These are phyloP conservation scores for Agrochola litura DNA, from an alignment of 2,888 invertebrate species.

Conservation along the genomic window DNA sequence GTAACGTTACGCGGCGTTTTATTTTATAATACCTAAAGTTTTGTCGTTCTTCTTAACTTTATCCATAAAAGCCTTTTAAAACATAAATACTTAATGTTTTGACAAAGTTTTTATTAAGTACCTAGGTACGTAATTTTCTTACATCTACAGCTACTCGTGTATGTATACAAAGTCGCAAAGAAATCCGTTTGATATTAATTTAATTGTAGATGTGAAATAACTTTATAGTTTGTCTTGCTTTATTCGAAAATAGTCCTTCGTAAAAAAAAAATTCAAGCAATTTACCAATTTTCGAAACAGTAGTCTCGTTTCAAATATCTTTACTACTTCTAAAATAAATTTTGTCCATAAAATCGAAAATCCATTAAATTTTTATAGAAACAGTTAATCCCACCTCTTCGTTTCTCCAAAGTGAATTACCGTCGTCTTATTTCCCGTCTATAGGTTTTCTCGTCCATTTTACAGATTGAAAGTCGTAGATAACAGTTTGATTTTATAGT, in stretches of 20 bases:
- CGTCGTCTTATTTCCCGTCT: conserved; percentile 68
- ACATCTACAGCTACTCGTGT: background rate
- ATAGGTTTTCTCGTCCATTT: conserved; percentile 69
- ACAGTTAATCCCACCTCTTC: conserved; percentile 33
- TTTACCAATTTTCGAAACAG: background rate
- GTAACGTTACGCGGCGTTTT: conserved; percentile 3
- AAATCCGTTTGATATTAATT: background rate
- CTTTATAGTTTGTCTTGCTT: background rate
- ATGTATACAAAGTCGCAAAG: background rate
- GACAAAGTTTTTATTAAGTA: conserved; percentile 13
- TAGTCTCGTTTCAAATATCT: background rate
- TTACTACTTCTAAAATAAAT: background rate
- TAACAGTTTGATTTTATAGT: conserved; percentile 66
- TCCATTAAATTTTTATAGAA: conserved; percentile 21
- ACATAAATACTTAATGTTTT: conserved; percentile 41
- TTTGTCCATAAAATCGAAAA: conserved; percentile 1
- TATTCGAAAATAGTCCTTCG: background rate
- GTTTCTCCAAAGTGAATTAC: conserved; percentile 63
- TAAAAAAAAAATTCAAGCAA: background rate
- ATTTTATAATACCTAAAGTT: conserved; percentile 41
- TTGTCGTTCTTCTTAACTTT: conserved; percentile 37
- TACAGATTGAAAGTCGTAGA: conserved; percentile 69
- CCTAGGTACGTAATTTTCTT: conserved; percentile 10
- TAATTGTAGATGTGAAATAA: background rate
- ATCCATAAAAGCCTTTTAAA: conserved; percentile 41